These are phyloP conservation scores for Pristionchus entomophagus DNA, from an alignment of 2,888 invertebrate genomes.

Conservation along the genomic window DNA sequence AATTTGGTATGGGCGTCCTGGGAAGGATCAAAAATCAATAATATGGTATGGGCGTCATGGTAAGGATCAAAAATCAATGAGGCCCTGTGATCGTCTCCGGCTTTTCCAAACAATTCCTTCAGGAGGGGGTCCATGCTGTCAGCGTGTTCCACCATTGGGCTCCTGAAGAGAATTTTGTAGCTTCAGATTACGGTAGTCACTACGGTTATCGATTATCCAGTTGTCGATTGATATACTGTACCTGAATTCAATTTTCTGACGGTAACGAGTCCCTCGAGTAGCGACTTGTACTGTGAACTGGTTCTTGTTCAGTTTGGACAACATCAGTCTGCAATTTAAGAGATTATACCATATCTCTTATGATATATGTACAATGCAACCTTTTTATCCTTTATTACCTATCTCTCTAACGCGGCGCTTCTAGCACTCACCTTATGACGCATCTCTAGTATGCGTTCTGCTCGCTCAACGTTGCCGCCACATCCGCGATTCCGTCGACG, in stretches of 20 bases:
- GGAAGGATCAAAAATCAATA: no score
- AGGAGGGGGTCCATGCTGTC: constrained; percentile 38
- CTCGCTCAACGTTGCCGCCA: neutral
- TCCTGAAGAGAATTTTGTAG: neutral
- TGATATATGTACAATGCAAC: no score
- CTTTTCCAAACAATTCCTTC: neutral
- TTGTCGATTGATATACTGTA: neutral
- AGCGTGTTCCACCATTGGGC: constrained; percentile 39
- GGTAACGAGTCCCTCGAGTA: constrained; percentile 34
- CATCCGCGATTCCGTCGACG: neutral
- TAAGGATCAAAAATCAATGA: no score
- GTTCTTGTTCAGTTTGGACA: neutral
- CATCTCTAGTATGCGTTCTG: constrained; percentile 41
- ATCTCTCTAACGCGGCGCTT: no score
- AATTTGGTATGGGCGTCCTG: no score
- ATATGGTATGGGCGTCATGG: no score
- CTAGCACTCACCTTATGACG: constrained; percentile 41
- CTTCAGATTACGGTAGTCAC: neutral
- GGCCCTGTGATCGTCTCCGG: neutral
- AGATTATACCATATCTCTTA: no score
- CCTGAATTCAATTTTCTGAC: constrained; percentile 44
- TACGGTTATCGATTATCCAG: neutral
- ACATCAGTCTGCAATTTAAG: constrained; percentile 30
- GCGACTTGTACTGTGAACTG: neutral
- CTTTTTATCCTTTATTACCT: no score